phyloP scores from a whole-genome alignment of 2,113 vertebrate genomes.

The Aphyosemion australe region DNA sequence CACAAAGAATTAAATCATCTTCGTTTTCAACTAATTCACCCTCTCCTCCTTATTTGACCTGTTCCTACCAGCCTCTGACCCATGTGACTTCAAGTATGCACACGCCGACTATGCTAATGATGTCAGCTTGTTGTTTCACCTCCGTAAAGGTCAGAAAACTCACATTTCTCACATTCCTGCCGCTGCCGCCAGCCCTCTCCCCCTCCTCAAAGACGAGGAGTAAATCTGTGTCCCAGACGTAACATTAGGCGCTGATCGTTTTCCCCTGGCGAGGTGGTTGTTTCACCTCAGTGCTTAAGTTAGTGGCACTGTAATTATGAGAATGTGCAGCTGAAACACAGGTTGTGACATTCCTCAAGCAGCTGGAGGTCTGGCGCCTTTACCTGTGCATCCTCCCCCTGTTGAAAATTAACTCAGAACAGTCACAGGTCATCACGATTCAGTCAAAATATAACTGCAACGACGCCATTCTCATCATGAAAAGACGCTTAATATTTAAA shows the following conservation, averaged over 20 bases:
- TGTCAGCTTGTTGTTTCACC: constrained; percentile 63
- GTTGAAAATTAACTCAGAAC: constrained; percentile 14
- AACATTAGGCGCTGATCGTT: constrained; percentile 74
- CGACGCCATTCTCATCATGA: no score
- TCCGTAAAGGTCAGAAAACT: constrained; percentile 68
- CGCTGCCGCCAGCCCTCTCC: constrained; percentile 42
- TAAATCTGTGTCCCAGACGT: constrained; percentile 72
- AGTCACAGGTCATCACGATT: neutral
- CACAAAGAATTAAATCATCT: no score
- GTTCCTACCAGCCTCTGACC: constrained; percentile 38
- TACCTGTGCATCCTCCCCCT: constrained; percentile 55
- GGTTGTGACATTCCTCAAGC: constrained; percentile 77
- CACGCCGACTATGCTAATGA: constrained; percentile 56
- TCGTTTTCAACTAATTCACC: constrained; percentile 16
- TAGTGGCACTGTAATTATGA: constrained; percentile 79
- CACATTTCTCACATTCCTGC: constrained; percentile 72
- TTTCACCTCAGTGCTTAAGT: constrained; percentile 70
- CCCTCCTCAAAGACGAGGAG: constrained; percentile 48
- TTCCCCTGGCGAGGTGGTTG: constrained; percentile 66
- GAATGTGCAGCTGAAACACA: constrained; percentile 76
- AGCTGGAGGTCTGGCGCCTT: constrained; percentile 76
- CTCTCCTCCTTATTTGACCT: constrained; percentile 55
- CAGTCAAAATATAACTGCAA: no score
- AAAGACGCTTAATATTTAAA: no score
- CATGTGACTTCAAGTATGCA: constrained; percentile 54